Percentiles rank a stretch among this genome's conserved stretches.
phyloP scores from a whole-genome alignment of 2,888 invertebrate genomes.

The Callinectes sapidus region DNA sequence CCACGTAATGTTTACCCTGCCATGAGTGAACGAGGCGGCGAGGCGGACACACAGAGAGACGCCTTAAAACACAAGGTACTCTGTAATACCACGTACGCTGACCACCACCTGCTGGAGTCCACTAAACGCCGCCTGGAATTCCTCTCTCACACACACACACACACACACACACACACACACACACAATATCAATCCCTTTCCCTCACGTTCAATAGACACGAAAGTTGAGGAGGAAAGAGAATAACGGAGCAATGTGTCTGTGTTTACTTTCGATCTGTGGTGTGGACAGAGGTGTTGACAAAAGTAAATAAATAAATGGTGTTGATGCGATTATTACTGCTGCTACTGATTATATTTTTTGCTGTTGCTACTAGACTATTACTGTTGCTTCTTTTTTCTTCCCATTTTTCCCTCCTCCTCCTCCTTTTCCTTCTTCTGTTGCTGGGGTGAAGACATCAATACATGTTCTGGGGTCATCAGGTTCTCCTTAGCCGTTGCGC shows the following conservation, averaged over 20 bases:
- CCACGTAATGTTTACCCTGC: neutral
- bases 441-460: too few species aligned
- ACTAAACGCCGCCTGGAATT: neutral
- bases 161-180: constrained; percentile 30
- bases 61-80: neutral
- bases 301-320: too few species aligned
- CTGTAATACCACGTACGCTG: neutral
- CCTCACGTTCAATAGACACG: neutral
- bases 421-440: too few species aligned
- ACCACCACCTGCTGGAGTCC: neutral
- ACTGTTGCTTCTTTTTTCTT: too few species aligned
- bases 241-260: neutral
- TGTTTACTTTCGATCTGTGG: neutral
- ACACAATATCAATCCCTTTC: neutral
- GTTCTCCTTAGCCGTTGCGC: too few species aligned
- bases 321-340: too few species aligned
- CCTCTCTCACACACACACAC: neutral
- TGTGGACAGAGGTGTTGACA: neutral
- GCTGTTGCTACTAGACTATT: too few species aligned
- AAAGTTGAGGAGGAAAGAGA: neutral
- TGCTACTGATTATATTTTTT: too few species aligned
- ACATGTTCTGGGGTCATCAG: too few species aligned
- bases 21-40: neutral
- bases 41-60: neutral
- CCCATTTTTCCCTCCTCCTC: too few species aligned